Evolutionary conservation across 2,888 invertebrate genomes (phyloP), one percentile per base, ranked within the genome.

Genomic region (Lasius platythorax): DNA sequence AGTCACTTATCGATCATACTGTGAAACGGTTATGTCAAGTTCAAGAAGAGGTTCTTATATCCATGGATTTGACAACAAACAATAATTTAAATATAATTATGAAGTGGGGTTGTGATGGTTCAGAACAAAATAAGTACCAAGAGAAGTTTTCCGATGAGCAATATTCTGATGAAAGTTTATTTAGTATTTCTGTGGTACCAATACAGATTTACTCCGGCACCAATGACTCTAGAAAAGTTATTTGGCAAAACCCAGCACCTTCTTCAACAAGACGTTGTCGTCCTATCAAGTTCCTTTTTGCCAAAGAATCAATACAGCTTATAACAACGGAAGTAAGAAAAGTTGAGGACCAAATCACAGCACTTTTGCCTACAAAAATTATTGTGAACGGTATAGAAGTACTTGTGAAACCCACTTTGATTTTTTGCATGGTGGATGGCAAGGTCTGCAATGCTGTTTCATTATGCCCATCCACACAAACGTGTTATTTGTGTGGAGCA

Each of bases 401-500:
- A 12, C 28, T 23, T 70, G 70, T 79, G 15, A 79, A 79, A 15
- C 43, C 79, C 11, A 70, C 8, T 56, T 61, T 79, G 18, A 43
- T 70, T 2, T 70, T 79, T 18, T 70, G 68, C 4, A 79, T 79
- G 79, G 15, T 68, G 9, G 79, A 70, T 28, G 79, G 79, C n/a
- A 79, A 79, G 58, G 56, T 79, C 11, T 79, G 70, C 28, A 76
- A 76, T 53, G 64, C 76, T 11, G 66, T 76, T 3, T 64, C 76
- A 9, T 74, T n/a, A n/a, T n/a, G n/a, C n/a, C n/a, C n/a, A n/a
- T n/a, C n/a, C n/a, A n/a, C n/a, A n/a, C n/a, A n/a, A n/a, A n/a
- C 63, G 15, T 83, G 83, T 46, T 83, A 33, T n/a, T 66, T 83
- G 28, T 83, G 83, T 61, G 46, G 63, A 30, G 70, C 70, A n/a